phyloP scores from a whole-genome alignment of 1,140 invertebrate species.

The Chionoecetes opilio region DNA sequence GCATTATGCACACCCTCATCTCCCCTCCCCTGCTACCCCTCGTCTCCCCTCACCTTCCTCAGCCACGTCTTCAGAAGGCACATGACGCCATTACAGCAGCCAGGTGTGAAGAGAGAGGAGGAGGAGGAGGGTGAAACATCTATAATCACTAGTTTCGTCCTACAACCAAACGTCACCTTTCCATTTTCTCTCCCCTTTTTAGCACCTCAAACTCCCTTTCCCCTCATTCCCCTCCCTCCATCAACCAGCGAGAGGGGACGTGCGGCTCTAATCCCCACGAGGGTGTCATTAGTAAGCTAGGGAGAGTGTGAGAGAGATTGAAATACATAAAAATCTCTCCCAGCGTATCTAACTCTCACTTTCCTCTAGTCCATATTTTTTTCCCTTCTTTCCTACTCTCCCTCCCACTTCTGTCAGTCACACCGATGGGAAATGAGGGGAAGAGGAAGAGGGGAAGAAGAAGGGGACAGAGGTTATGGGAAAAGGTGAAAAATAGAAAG shows the following conservation, averaged over 20 bases:
- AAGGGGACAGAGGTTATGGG: slow-evolving; percentile 6
- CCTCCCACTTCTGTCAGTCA: neutral
- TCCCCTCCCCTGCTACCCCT: neutral
- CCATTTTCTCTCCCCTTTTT: neutral
- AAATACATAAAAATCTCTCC: neutral
- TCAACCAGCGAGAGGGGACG: neutral
- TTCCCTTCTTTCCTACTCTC: too few species aligned
- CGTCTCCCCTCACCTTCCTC: neutral
- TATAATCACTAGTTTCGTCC: neutral
- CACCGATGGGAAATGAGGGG: slow-evolving; percentile 28
- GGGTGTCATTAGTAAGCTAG: neutral
- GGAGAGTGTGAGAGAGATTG: neutral
- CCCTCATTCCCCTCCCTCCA: neutral
- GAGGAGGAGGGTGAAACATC: neutral
- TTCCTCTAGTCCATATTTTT: too few species aligned
- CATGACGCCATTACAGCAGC: neutral
- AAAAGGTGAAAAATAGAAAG: neutral
- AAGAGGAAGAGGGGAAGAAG: neutral
- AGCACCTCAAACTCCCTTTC: neutral
- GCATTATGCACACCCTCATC: slow-evolving; percentile 25
- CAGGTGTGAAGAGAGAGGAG: neutral
- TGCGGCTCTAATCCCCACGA: neutral
- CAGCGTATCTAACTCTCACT: too few species aligned
- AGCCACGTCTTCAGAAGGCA: neutral
- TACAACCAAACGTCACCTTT: neutral